Conservation (phyloP, 2,888 invertebrate genomes). For the Lamellibrachia columna region DNA sequence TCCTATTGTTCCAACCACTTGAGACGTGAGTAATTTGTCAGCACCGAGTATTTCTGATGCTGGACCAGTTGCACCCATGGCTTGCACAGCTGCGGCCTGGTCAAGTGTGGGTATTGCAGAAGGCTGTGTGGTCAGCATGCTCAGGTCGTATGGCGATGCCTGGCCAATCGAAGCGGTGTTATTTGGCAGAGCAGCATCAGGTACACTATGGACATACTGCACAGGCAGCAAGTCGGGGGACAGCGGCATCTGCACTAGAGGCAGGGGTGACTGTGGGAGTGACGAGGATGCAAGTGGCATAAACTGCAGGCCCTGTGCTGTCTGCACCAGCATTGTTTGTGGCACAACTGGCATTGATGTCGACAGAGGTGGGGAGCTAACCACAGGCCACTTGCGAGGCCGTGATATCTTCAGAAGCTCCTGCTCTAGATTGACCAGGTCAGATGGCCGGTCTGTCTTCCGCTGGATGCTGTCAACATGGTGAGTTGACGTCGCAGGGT, state of each 20-base stretch:
- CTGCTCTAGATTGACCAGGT: constrained; percentile 1
- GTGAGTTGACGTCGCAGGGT: neutral
- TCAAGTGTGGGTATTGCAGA: neutral
- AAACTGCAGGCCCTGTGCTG: neutral
- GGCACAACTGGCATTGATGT: constrained; percentile 10
- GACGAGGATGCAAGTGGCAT: neutral
- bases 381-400: neutral
- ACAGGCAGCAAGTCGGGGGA: neutral
- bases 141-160: neutral
- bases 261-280: neutral
- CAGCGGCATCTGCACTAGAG: neutral
- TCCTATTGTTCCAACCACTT: neutral
- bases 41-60: neutral
- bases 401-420: constrained; percentile 16
- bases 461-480: neutral
- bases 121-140: neutral
- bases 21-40: neutral
- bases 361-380: neutral
- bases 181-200: neutral
- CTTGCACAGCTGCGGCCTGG: neutral
- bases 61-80: neutral
- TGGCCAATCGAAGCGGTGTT: neutral
- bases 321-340: neutral
- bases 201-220: constrained; percentile 3
- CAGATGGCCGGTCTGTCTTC: neutral